These are phyloP conservation scores for Coregonus sp. DNA, from an alignment of 2,797 vertebrate species.

Conservation along the genomic window DNA sequence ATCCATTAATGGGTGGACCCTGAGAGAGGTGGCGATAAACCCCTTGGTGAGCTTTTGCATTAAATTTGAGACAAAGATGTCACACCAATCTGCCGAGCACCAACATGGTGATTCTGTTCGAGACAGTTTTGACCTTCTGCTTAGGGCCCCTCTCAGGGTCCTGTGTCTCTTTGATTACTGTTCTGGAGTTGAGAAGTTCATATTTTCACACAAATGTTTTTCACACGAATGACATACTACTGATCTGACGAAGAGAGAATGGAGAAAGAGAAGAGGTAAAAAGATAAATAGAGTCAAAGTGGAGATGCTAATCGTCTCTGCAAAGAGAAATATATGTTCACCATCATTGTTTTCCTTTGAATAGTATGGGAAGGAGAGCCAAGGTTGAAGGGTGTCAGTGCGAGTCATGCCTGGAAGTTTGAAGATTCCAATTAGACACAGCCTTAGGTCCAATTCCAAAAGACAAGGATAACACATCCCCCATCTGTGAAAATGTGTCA, in stretches of 20 bases:
- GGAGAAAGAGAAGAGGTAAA: slow-evolving; percentile 37
- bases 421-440: slow-evolving; percentile 83
- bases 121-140: slow-evolving; percentile 61
- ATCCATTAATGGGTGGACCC: not conserved
- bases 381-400: slow-evolving; percentile 78
- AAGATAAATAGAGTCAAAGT: slow-evolving; percentile 32
- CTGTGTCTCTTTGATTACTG: slow-evolving; percentile 53
- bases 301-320: slow-evolving; percentile 54
- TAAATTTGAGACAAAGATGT: not conserved
- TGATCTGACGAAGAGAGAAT: slow-evolving; percentile 38
- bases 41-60: not conserved
- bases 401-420: slow-evolving; percentile 79
- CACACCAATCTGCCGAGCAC: slow-evolving; percentile 29
- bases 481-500: slow-evolving; percentile 74
- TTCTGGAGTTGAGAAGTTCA: slow-evolving; percentile 69
- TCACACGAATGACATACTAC: too few relatives aligned
- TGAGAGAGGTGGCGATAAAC: not conserved
- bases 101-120: slow-evolving; percentile 25
- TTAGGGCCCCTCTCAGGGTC: not conserved
- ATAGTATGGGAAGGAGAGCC: slow-evolving; percentile 72
- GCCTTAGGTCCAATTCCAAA: slow-evolving; percentile 80
- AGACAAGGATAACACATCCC: slow-evolving; percentile 68
- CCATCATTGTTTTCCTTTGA: slow-evolving; percentile 70
- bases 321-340: slow-evolving; percentile 22
- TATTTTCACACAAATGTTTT: slow-evolving; percentile 34